Conservation (phyloP, 1,140 invertebrate genomes). For the Chironomus tepperi region DNA sequence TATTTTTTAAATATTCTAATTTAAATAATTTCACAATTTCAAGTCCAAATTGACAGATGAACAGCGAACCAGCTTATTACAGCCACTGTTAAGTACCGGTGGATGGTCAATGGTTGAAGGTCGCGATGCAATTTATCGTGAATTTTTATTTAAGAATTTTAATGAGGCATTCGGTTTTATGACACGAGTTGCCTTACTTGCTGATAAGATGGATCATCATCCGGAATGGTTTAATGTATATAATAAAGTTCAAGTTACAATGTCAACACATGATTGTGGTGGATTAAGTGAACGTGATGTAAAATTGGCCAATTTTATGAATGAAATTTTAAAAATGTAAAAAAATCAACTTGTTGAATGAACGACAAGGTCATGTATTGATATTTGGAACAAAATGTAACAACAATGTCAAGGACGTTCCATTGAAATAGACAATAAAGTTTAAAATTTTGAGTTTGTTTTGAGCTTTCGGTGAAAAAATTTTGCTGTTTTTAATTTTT, state of each 20-base stretch:
- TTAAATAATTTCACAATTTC: constrained; percentile 25
- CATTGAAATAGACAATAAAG: too few species aligned
- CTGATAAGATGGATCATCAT: constrained; percentile 99
- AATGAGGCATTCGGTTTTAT: constrained; percentile 98
- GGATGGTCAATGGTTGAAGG: constrained; percentile 67
- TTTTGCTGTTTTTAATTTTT: too few species aligned
- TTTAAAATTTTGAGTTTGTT: too few species aligned
- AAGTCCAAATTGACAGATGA: constrained; percentile 59
- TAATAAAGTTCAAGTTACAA: constrained; percentile 83
- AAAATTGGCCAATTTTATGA: constrained; percentile 83
- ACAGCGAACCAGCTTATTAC: constrained; percentile 56
- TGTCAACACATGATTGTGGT: constrained; percentile 86
- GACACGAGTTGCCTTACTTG: constrained; percentile 82
- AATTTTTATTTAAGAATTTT: constrained; percentile 88
- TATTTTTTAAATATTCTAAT: background rate
- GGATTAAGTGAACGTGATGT: constrained; percentile 83
- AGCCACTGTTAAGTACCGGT: constrained; percentile 60
- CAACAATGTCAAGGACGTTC: too few species aligned
- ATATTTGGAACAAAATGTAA: too few species aligned
- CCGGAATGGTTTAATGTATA: constrained; percentile 99
- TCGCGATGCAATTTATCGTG: constrained; percentile 90
- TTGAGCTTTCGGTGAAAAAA: too few species aligned
- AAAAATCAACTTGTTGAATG: too few species aligned
- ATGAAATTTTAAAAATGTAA: constrained; percentile 37
- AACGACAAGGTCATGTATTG: too few species aligned